Conservation (phyloP, 2,888 invertebrate genomes). For the Deilephila elpenor region DNA sequence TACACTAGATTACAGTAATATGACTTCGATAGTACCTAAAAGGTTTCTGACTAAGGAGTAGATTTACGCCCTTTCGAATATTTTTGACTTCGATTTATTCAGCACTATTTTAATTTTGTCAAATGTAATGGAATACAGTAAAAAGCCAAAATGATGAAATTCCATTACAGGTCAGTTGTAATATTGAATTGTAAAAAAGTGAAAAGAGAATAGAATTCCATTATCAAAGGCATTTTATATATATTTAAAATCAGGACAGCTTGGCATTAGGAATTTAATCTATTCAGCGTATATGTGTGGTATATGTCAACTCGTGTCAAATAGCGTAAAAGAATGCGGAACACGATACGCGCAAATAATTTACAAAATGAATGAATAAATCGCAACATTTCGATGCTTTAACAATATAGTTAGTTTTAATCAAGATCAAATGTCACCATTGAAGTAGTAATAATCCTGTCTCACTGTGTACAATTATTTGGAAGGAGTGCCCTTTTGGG, state of each 20-base stretch:
- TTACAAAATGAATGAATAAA: conserved; percentile 1
- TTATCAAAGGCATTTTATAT: background rate
- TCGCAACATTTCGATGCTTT: background rate
- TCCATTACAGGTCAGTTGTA: no score
- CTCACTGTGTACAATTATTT: no score
- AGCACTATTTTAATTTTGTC: no score
- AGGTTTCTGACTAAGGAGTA: background rate
- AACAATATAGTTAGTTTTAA: background rate
- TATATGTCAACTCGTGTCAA: background rate
- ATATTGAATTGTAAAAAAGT: no score
- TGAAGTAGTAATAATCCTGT: no score
- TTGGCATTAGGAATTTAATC: conserved; percentile 13
- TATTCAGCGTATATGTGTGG: conserved; percentile 10
- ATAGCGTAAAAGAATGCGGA: background rate
- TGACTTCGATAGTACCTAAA: background rate
- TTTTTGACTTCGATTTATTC: background rate
- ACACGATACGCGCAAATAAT: background rate
- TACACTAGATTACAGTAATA: background rate
- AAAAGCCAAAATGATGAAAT: no score
- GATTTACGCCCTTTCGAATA: background rate
- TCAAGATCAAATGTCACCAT: no score
- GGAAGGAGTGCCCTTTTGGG: no score
- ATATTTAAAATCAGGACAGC: background rate
- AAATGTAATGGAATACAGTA: no score
- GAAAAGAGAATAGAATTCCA: no score